phyloP scores from a whole-genome alignment of 2,113 vertebrate genomes.

The Amphiprion ocellaris region DNA sequence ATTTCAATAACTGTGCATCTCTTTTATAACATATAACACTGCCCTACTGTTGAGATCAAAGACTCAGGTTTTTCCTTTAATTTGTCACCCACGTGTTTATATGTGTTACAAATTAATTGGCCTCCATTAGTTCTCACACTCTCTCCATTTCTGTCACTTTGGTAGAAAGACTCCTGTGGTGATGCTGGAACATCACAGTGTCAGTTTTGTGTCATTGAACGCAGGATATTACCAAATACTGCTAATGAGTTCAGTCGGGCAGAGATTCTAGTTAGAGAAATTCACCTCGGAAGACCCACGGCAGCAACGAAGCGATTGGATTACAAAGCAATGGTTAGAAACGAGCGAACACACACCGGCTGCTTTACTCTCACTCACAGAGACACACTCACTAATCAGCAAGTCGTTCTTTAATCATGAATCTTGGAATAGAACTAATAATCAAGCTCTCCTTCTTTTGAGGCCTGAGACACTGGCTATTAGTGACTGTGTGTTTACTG shows the following conservation, averaged over 20 bases:
- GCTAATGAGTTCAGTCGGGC: conserved; percentile 12
- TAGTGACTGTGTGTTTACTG: conserved; percentile 35
- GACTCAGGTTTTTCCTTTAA: too few relatives aligned
- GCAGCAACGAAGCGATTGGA: not conserved
- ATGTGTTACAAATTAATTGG: not conserved
- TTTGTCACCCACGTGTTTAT: too few relatives aligned
- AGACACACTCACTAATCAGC: conserved; percentile 31
- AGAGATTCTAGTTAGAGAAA: not conserved
- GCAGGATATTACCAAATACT: not conserved
- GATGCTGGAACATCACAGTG: not conserved
- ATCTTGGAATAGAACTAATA: conserved; percentile 57
- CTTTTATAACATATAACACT: too few relatives aligned
- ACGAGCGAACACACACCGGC: not conserved
- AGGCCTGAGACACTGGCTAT: conserved; percentile 21
- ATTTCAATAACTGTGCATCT: too few relatives aligned
- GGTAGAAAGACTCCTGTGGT: not conserved
- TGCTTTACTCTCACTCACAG: not conserved
- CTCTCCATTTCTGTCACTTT: not conserved
- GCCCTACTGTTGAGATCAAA: too few relatives aligned
- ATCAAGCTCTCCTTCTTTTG: conserved; percentile 32
- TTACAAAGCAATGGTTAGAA: conserved; percentile 22
- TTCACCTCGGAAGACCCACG: conserved; percentile 17
- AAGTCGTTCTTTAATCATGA: conserved; percentile 42
- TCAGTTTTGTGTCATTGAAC: not conserved
- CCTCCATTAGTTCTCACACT: not conserved